Conservation (phyloP, 1,140 invertebrate species). For the Trinorchestia longiramus region DNA sequence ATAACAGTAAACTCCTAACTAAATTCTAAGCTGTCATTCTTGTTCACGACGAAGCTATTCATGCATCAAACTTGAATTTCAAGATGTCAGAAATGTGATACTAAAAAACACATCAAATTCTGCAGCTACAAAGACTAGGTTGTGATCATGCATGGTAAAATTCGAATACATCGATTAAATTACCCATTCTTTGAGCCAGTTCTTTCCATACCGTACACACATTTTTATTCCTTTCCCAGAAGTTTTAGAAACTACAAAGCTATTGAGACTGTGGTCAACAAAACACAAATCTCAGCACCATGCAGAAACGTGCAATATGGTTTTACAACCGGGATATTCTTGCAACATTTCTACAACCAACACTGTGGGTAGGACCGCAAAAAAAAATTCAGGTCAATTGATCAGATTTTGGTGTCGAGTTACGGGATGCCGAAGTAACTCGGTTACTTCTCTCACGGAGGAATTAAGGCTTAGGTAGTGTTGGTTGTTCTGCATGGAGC, state of each 20-base stretch:
- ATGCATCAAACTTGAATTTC: too few species aligned
- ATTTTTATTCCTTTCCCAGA: background rate
- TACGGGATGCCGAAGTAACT: background rate
- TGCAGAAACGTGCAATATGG: background rate
- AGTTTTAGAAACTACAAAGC: too few species aligned
- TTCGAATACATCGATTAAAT: background rate
- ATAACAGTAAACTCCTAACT: too few species aligned
- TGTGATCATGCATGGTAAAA: background rate
- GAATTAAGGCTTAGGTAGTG: background rate
- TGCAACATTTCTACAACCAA: background rate
- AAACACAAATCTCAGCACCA: background rate
- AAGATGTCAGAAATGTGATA: too few species aligned
- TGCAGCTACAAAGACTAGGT: background rate
- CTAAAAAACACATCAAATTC: background rate
- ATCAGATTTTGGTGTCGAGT: background rate
- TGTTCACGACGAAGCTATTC: too few species aligned
- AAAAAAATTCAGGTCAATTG: background rate
- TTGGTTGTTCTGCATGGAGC: background rate
- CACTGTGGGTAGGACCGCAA: background rate
- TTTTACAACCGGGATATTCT: background rate
- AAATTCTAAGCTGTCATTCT: too few species aligned
- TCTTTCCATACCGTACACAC: background rate
- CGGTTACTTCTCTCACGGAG: background rate
- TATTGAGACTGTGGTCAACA: background rate
- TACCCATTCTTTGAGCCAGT: background rate